These are phyloP conservation scores for Colaptes auratus DNA, from an alignment of 2,113 vertebrate genomes.

Conservation along the genomic window DNA sequence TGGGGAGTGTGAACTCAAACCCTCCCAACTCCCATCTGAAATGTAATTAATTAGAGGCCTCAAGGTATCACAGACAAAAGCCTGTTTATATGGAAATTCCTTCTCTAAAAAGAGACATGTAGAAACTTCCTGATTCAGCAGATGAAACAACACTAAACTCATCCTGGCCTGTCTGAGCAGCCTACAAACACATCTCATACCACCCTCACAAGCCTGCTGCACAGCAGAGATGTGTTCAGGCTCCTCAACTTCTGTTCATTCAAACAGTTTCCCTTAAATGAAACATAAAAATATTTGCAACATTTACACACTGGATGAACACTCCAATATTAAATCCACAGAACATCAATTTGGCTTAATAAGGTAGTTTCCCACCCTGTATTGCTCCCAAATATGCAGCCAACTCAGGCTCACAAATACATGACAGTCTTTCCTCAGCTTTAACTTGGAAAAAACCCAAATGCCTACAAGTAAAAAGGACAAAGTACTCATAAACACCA, in stretches of 20 bases:
- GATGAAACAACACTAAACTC: slow-evolving; percentile 36
- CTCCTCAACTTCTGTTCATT: neutral
- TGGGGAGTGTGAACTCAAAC: neutral
- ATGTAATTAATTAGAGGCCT: slow-evolving; percentile 44
- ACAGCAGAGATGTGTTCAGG: neutral
- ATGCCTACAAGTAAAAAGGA: neutral
- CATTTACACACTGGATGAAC: neutral
- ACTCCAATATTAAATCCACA: neutral
- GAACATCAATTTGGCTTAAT: neutral
- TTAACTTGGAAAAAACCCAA: neutral
- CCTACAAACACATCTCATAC: neutral
- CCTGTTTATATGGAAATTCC: slow-evolving; percentile 47
- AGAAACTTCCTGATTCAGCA: slow-evolving; percentile 37
- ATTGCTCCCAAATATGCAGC: neutral
- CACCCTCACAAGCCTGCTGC: neutral
- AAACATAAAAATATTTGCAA: neutral
- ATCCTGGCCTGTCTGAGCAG: neutral
- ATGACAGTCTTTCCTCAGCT: neutral
- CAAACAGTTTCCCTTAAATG: neutral
- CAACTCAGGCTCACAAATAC: neutral
- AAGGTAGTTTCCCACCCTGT: neutral
- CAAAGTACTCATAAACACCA: neutral
- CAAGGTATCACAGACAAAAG: slow-evolving; percentile 42
- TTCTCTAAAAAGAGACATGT: neutral
- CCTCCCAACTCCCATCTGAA: slow-evolving; percentile 18